phyloP scores from a whole-genome alignment of 2,113 vertebrate genomes.

The Seriola dumerili region DNA sequence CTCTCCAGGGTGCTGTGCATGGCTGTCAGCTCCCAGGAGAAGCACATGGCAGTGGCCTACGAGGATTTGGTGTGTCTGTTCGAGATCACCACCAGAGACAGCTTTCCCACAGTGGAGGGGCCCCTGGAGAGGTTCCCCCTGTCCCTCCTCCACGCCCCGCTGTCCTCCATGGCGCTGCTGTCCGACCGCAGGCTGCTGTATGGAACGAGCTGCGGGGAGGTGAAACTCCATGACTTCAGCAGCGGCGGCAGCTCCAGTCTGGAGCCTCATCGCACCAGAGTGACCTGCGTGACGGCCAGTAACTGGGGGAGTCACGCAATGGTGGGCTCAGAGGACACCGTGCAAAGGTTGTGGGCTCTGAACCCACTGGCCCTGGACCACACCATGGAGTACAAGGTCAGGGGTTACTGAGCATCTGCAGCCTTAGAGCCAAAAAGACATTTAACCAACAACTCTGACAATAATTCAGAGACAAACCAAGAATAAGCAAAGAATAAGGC shows the following conservation, averaged over 20 bases:
- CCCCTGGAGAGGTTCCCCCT: slow-evolving; percentile 71
- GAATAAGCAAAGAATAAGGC: too few relatives aligned
- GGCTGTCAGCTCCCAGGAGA: slow-evolving; percentile 79
- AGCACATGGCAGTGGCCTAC: slow-evolving; percentile 78
- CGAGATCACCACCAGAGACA: slow-evolving; percentile 79
- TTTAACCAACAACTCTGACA: too few relatives aligned
- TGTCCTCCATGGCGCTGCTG: slow-evolving; percentile 81
- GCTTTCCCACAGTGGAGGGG: slow-evolving; percentile 78
- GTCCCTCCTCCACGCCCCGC: slow-evolving; percentile 71
- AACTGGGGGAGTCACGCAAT: slow-evolving; percentile 80
- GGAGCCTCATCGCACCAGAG: slow-evolving; percentile 81
- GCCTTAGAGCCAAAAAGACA: not conserved
- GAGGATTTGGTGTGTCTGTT: slow-evolving; percentile 79
- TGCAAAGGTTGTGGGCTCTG: slow-evolving; percentile 87
- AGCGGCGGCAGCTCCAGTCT: slow-evolving; percentile 52
- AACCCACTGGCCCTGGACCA: slow-evolving; percentile 80
- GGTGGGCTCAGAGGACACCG: slow-evolving; percentile 83
- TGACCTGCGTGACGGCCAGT: slow-evolving; percentile 85
- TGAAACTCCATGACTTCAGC: slow-evolving; percentile 75
- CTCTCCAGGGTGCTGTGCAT: slow-evolving; percentile 67
- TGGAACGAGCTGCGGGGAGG: slow-evolving; percentile 70
- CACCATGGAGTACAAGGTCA: slow-evolving; percentile 87
- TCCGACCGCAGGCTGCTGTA: slow-evolving; percentile 77
- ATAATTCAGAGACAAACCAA: too few relatives aligned
- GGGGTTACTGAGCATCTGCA: not conserved